Base-by-base conservation (phyloP, 2,888 invertebrate species). In the Drosophila aldrichi region DNA sequence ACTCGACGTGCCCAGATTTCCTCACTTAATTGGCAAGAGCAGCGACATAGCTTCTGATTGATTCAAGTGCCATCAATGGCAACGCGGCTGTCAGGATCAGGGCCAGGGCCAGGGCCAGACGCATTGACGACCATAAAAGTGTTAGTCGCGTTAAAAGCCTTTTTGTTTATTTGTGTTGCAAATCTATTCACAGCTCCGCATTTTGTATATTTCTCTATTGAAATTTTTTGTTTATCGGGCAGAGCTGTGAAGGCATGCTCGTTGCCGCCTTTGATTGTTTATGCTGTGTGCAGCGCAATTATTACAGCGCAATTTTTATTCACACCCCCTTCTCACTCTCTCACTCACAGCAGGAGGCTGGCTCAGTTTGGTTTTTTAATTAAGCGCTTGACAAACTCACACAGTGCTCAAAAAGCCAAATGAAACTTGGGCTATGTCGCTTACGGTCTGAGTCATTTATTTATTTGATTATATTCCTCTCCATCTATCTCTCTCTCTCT, bases 121-220 rank as follows among this genome's bases (percentile, higher is more conserved):
- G n/a, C 3, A 46, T 57, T 43, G 76, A 76, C 77, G 72, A 66
- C 16, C 12, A 46, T 65, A 62, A 65, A 60, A 43, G 48, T 65
- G 48, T 48, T 41, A 70, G 38, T 61, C 22, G 32, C 38, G 18
- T 57, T 38, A 54, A 40, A 55, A 55, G 57, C 29, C 54, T 48
- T 57, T 49, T 56, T 56, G 84, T 87, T 84, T 84, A 87, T 84
- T 84, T 84, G 70, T 84, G 82, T 81, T 84, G 84, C 84, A 71
- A 84, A 84, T 84, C 87, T 81, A 84, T 87, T 87, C 79, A 84
- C 82, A 79, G 84, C 70, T 87, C 57, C 32, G 44, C 58, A 16
- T 46, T 57, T 40, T 40, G 40, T 43, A 43, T 34, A 43, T 62
- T 49, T 52, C 52, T 16, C 51, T 51, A 86, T 74, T 58, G 55